Conservation (phyloP, 2,113 vertebrate genomes). For the Tychaedon coryphoeus region DNA sequence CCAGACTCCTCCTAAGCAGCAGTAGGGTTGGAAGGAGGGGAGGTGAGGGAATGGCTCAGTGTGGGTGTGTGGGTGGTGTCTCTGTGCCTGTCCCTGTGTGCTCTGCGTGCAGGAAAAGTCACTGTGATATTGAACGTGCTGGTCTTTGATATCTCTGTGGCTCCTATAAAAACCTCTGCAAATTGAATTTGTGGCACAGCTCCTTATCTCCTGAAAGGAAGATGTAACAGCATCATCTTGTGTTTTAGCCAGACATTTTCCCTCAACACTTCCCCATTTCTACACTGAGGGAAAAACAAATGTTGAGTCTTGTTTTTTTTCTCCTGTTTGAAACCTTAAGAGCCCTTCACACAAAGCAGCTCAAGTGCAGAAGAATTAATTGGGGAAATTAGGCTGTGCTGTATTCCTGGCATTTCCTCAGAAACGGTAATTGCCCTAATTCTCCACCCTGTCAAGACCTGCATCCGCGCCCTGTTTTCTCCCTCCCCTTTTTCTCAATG, state of each 20-base stretch:
- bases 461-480: neutral
- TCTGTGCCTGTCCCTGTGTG: slow-evolving; percentile 8
- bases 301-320: neutral
- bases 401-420: slow-evolving; percentile 70
- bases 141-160: neutral
- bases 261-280: neutral
- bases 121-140: slow-evolving; percentile 7
- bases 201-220: neutral
- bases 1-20: neutral
- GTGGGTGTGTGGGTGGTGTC: neutral
- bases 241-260: neutral
- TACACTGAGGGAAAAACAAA: neutral
- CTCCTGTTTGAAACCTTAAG: slow-evolving; percentile 24
- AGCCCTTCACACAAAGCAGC: slow-evolving; percentile 28
- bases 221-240: neutral
- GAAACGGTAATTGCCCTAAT: slow-evolving; percentile 73
- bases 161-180: neutral
- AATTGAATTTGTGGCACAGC: neutral
- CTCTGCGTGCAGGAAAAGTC: slow-evolving; percentile 9
- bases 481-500: neutral
- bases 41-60: neutral
- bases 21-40: neutral
- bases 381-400: slow-evolving; percentile 77
- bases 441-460: slow-evolving; percentile 59
- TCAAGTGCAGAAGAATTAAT: slow-evolving; percentile 67